Conservation (phyloP, 2,888 invertebrate genomes). For the Brachyptera putata region DNA sequence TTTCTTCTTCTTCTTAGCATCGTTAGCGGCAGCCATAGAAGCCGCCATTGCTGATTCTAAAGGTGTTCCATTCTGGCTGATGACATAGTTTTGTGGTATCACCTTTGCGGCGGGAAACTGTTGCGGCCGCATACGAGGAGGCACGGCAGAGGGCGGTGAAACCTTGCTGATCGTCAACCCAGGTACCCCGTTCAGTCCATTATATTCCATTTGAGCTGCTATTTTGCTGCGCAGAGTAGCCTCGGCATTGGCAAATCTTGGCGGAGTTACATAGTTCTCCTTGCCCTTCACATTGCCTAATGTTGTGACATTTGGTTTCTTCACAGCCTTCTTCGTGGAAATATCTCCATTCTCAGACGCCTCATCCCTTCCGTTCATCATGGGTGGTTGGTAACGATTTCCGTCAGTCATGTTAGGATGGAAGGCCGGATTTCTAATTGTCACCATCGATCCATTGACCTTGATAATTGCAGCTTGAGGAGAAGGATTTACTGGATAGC, state of each 20-base stretch:
- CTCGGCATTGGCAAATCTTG: slow-evolving; percentile 27
- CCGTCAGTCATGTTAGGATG: slow-evolving; percentile 45
- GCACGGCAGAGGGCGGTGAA: slow-evolving; percentile 29
- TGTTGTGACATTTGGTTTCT: slow-evolving; percentile 42
- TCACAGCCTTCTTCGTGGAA: slow-evolving; percentile 39
- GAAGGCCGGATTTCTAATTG: slow-evolving; percentile 71
- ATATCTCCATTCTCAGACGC: slow-evolving; percentile 43
- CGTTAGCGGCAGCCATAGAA: slow-evolving; percentile 29
- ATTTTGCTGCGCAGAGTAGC: slow-evolving; percentile 22
- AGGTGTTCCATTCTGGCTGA: background rate
- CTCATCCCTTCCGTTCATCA: slow-evolving; percentile 34
- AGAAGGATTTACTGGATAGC: slow-evolving; percentile 31
- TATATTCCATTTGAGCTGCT: slow-evolving; percentile 36
- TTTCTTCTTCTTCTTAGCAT: slow-evolving; percentile 37
- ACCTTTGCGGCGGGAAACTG: slow-evolving; percentile 2
- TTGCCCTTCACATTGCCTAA: slow-evolving; percentile 30
- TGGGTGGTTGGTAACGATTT: slow-evolving; percentile 39
- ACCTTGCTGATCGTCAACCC: slow-evolving; percentile 46
- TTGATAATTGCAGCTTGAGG: slow-evolving; percentile 65
- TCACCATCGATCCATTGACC: slow-evolving; percentile 70
- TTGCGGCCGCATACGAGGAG: slow-evolving; percentile 1
- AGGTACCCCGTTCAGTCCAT: slow-evolving; percentile 41
- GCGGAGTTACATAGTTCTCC: slow-evolving; percentile 28
- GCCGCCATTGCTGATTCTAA: no score
- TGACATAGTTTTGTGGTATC: slow-evolving; percentile 9